Evolutionary conservation across 2,888 invertebrate genomes (phyloP).

Genomic region (Zaprionus bogoriensis): DNA sequence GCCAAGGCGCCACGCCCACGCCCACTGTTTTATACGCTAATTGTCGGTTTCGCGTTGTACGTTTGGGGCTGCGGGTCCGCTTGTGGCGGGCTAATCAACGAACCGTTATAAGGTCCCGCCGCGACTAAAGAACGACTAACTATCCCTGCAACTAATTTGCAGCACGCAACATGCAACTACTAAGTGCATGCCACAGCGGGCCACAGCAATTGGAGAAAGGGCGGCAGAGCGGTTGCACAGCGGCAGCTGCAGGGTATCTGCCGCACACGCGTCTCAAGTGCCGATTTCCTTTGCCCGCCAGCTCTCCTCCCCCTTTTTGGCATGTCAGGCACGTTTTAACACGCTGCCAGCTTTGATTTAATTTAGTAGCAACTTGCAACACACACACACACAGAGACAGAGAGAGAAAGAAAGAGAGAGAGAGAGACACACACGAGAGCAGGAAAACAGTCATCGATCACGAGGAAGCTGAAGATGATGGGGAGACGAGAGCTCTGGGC

Average conservation of each 20-base stretch:
- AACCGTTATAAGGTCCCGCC: constrained; percentile 47
- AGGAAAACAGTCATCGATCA: constrained; percentile 70
- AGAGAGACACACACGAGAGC: neutral
- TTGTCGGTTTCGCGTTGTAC: constrained; percentile 45
- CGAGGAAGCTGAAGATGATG: constrained; percentile 17
- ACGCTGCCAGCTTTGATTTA: constrained; percentile 79
- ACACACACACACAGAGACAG: constrained; percentile 2
- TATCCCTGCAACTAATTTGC: constrained; percentile 62
- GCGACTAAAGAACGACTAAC: constrained; percentile 8
- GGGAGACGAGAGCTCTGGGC: constrained; percentile 1
- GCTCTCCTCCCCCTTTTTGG: constrained; percentile 35
- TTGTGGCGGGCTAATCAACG: constrained; percentile 7
- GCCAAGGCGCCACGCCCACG: constrained; percentile 44
- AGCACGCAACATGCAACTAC: constrained; percentile 65
- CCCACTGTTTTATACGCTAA: constrained; percentile 37
- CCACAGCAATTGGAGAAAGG: neutral
- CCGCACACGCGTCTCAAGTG: constrained; percentile 70
- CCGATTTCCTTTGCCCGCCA: constrained; percentile 54
- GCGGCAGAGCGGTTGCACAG: neutral
- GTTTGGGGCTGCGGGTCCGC: constrained; percentile 2
- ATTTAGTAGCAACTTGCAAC: constrained; percentile 68
- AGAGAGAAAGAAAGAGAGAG: too few relatives aligned
- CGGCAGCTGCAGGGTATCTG: neutral
- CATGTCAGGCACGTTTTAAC: constrained; percentile 77
- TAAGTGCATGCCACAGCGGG: constrained; percentile 32